Evolutionary conservation across 2,113 vertebrate species (phyloP).

Genomic region (Laticauda colubrina): DNA sequence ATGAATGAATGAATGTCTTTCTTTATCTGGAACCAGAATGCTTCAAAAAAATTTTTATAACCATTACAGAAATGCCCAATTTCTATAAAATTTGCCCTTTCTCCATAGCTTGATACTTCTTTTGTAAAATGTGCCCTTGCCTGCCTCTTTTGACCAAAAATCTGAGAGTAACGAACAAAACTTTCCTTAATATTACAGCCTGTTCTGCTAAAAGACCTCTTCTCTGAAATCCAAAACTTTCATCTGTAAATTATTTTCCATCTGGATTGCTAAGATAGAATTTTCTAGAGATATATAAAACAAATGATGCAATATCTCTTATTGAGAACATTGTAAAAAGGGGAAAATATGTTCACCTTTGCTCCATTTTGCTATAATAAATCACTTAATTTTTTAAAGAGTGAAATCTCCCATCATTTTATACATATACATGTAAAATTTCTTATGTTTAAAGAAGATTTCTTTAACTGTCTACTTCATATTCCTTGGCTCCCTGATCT

Average conservation of each 20-base stretch:
- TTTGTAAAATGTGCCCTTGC: background rate
- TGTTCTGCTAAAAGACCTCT: slow-evolving; percentile 41
- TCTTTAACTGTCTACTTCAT: slow-evolving; percentile 34
- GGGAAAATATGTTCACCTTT: slow-evolving; percentile 61
- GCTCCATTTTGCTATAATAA: slow-evolving; percentile 55
- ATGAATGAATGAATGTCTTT: background rate
- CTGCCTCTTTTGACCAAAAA: background rate
- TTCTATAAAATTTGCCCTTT: background rate
- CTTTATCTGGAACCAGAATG: background rate
- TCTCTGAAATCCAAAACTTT: slow-evolving; percentile 48
- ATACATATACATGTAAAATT: slow-evolving; percentile 21
- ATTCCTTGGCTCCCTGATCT: slow-evolving; percentile 12
- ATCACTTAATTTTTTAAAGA: slow-evolving; percentile 59
- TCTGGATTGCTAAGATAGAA: slow-evolving; percentile 52
- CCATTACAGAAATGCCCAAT: background rate
- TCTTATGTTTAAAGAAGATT: slow-evolving; percentile 31
- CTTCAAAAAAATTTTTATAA: background rate
- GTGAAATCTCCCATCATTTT: slow-evolving; percentile 47
- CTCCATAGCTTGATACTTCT: background rate
- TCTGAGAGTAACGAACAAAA: background rate
- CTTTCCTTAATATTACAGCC: background rate
- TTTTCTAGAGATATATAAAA: slow-evolving; percentile 51
- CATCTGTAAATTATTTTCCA: slow-evolving; percentile 43
- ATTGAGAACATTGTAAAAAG: slow-evolving; percentile 57
- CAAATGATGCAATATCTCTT: slow-evolving; percentile 65